Base-by-base conservation (phyloP, 2,888 invertebrate genomes). In the Pinctada fucata region DNA sequence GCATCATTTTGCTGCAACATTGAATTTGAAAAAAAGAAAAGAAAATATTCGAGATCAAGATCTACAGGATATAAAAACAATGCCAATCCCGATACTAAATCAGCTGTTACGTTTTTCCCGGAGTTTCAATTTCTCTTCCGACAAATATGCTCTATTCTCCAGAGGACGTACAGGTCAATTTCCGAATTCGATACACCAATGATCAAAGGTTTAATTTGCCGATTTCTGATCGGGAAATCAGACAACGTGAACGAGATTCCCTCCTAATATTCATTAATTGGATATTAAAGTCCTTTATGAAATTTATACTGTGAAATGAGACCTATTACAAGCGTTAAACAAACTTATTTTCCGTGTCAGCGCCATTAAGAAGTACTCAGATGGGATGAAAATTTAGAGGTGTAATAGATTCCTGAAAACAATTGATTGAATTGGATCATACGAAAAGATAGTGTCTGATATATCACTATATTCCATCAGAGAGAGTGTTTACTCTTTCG, bases 271-370 rank as follows among this genome's bases (percentile, higher is more conserved):
- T 72, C 72, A 72, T 75, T 75, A 75, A 75, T 75, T 75, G 75
- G 75, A 75, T 75, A 75, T 75, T 68, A 75, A 75, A 69, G 47
- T 63, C 69, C 51, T 75, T 52, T 75, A 68, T 48, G 49, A 69
- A 75, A 75, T 63, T 68, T 69, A 68, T 69, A 51, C 49, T 31
- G 50, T 75, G 52, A 69, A 75, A 68, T 69, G 47, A n/a, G 75
- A 47, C 58, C 58, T 58, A 58, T 58, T 58, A 58, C 58, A 58
- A 58, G 58, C 8, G 8, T 58, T 58, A 58, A 58, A 58, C 58
- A 58, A 58, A 58, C 58, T 58, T 58, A 58, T 58, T 58, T 58
- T 58, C 58, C 58, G 58, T 58, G 58, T 58, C 58, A 58, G 8
- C 58, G 58, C 6, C 58, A 10, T 13, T 58, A 58, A 58, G 6